phyloP scores from a whole-genome alignment of 2,888 invertebrate genomes.

The Agriopis leucophaearia region DNA sequence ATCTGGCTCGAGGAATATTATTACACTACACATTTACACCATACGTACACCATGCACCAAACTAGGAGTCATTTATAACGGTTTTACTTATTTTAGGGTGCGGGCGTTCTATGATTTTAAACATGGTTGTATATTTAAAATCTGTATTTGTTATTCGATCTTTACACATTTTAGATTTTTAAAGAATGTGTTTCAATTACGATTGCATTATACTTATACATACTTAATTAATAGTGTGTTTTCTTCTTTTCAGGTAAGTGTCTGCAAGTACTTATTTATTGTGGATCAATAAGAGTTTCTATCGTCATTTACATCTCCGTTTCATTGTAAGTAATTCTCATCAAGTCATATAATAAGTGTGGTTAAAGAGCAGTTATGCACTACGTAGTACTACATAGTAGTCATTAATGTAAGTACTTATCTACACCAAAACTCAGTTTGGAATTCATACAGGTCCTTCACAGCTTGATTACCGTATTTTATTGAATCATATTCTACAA shows the following conservation, averaged over 20 bases:
- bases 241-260: constrained; percentile 10
- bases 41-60: constrained; percentile 32
- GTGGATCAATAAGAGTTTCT: too few relatives aligned
- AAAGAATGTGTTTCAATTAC: neutral
- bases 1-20: constrained; percentile 52
- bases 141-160: constrained; percentile 22
- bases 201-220: neutral
- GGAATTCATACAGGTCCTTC: too few relatives aligned
- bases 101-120: constrained; percentile 33
- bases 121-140: constrained; percentile 26
- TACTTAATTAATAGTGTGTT: neutral
- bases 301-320: too few relatives aligned
- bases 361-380: too few relatives aligned
- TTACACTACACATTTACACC: constrained; percentile 31
- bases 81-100: constrained; percentile 46
- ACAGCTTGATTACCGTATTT: too few relatives aligned
- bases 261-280: neutral
- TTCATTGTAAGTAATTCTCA: too few relatives aligned
- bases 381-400: too few relatives aligned
- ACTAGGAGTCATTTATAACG: constrained; percentile 48
- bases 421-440: too few relatives aligned
- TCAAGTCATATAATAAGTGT: too few relatives aligned
- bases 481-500: neutral
- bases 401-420: too few relatives aligned
- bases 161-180: constrained; percentile 5